phyloP scores from a whole-genome alignment of 2,888 invertebrate species.

The Limnephilus auricula region DNA sequence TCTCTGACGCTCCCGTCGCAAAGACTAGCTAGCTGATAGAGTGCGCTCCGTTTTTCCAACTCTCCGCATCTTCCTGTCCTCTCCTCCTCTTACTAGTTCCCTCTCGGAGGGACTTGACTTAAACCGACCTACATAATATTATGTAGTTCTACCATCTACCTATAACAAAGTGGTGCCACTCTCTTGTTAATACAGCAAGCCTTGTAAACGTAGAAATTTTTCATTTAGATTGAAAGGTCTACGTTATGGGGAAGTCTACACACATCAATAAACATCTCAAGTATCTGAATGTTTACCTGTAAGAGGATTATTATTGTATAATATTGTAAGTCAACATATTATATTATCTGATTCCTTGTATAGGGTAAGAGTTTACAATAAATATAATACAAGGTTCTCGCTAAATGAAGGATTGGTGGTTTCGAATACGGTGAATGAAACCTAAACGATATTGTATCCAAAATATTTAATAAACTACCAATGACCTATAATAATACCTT shows the following conservation, averaged over 20 bases:
- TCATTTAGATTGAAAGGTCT: not conserved
- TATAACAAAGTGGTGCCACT: not conserved
- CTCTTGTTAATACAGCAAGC: not conserved
- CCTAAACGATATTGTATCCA: too few species aligned
- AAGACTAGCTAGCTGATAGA: conserved; percentile 37
- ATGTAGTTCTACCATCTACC: not conserved
- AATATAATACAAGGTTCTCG: too few species aligned
- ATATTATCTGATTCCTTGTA: too few species aligned
- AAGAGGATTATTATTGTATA: too few species aligned
- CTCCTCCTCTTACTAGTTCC: not conserved
- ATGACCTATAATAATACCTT: too few species aligned
- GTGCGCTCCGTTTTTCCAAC: conserved; percentile 27
- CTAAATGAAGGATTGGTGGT: too few species aligned
- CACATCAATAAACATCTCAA: not conserved
- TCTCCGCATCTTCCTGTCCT: not conserved
- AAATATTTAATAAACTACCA: too few species aligned
- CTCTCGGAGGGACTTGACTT: not conserved
- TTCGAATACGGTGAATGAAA: too few species aligned
- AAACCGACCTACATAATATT: too few species aligned
- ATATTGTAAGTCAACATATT: too few species aligned
- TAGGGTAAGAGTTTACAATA: too few species aligned
- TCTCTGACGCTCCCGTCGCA: conserved; percentile 50
- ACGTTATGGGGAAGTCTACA: not conserved
- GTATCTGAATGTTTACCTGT: too few species aligned
- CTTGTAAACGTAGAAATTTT: not conserved